Evolutionary conservation across 2,888 invertebrate genomes (phyloP), one percentile per base, ranked within the genome.

Genomic region (Gryllus longicercus): DNA sequence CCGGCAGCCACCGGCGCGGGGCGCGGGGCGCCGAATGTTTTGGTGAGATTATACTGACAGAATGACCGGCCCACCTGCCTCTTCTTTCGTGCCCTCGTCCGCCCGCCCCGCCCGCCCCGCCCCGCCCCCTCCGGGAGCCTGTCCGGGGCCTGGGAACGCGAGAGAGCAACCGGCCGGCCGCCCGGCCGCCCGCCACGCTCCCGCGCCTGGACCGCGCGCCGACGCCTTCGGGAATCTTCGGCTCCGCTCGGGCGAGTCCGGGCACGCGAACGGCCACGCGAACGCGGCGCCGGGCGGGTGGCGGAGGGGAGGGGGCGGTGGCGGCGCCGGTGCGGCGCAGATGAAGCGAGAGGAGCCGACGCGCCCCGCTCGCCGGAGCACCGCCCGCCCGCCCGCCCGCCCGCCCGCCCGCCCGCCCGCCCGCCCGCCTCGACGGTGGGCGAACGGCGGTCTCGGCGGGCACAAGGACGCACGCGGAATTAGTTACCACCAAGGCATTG

Each of bases 191-290:
- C 63, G n/a, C 16, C 63, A 14, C 63, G 16, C 14, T 10, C 10
- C 63, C n/a, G 16, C n/a, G 11, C 63, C 14, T 1, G 14, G 51
- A 23, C 25, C 25, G 25, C 51, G 49, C 38, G 38, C 16, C 5
- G 38, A 5, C 38, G 49, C 23, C 63, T 25, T 49, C 78, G 78
- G n/a, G 12, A 23, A n/a, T 78, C 82, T 82, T 80, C 82, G 82
- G n/a, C 79, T 25, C 75, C 11, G 77, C 51, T 82, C 82, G 82
- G 82, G 23, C 74, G 10, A 23, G 11, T 78, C 80, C 82, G 82
- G 82, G 82, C 82, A 82, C 82, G 82, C 82, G 82, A 82, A 80
- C 82, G 50, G 82, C 82, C 82, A 82, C 82, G 82, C 82, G 82
- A 82, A 79, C 80, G 14, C 23, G 21, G 18, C 74, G 74, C 38